These are phyloP conservation scores for Campoplex nolae DNA, from an alignment of 2,888 invertebrate genomes.

Conservation along the genomic window DNA sequence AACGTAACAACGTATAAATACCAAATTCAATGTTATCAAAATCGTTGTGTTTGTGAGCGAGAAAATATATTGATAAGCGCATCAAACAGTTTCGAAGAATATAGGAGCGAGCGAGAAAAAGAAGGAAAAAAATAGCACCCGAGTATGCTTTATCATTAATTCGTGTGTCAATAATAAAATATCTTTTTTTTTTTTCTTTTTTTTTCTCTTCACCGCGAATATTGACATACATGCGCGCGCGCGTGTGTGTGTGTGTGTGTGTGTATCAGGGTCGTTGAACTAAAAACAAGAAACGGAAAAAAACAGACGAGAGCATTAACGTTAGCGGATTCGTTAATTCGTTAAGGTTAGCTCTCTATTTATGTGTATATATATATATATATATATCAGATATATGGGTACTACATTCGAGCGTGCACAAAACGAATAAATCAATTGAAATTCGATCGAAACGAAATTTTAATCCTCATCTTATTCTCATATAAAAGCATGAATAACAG, in stretches of 20 bases:
- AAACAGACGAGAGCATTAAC: not conserved
- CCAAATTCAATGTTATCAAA: constrained; percentile 4
- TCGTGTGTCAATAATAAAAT: constrained; percentile 11
- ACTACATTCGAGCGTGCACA: no score
- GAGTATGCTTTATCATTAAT: constrained; percentile 1
- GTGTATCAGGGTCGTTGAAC: not conserved
- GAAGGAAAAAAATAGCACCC: not conserved
- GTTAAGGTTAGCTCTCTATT: no score
- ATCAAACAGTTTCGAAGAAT: constrained; percentile 27
- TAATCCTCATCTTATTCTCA: no score
- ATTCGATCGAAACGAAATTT: no score
- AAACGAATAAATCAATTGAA: no score
- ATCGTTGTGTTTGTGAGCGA: constrained; percentile 15
- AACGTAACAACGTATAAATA: not conserved
- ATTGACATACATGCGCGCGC: not conserved
- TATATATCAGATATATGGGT: no score
- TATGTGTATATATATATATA: no score
- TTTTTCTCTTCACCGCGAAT: not conserved
- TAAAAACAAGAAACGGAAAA: constrained; percentile 40
- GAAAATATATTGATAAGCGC: constrained; percentile 25
- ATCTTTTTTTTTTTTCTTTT: not conserved
- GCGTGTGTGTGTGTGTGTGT: not conserved
- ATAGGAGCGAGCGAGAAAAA: not conserved
- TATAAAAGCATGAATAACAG: not conserved
- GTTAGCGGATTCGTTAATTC: not conserved